phyloP scores from a whole-genome alignment of 2,113 vertebrate genomes.

The Neolamprologus modestus region DNA sequence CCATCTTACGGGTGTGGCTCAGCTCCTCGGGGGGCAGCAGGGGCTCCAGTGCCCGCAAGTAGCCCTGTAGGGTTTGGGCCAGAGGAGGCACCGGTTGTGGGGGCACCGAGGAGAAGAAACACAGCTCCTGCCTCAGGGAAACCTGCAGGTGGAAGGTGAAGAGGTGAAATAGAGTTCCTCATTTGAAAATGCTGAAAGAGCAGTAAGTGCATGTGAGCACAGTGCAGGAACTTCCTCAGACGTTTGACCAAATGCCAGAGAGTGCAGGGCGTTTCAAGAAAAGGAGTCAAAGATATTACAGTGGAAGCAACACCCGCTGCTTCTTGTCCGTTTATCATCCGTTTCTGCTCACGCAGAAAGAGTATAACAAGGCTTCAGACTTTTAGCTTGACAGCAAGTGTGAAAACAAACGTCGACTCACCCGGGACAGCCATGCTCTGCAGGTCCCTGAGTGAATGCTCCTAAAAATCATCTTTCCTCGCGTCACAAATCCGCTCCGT shows the following conservation, averaged over 20 bases:
- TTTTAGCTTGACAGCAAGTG: background rate
- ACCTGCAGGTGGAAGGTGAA: constrained; percentile 5
- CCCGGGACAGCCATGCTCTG: constrained; percentile 46
- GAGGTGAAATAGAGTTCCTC: background rate
- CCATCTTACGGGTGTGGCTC: constrained; percentile 68
- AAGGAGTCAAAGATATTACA: background rate
- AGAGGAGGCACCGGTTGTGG: constrained; percentile 74
- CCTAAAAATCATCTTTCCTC: constrained; percentile 51
- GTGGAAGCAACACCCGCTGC: background rate
- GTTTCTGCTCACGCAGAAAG: background rate
- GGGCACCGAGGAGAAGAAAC: constrained; percentile 56
- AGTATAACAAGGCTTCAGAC: background rate
- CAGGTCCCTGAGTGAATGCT: constrained; percentile 26
- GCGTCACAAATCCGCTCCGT: background rate
- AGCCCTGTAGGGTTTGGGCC: constrained; percentile 68
- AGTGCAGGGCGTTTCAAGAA: background rate
- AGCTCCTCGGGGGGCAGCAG: constrained; percentile 74
- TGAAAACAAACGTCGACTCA: constrained; percentile 11
- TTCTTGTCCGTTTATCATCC: background rate
- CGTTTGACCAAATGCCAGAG: background rate
- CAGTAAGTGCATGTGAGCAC: background rate
- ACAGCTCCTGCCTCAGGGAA: constrained; percentile 29
- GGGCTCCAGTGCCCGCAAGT: constrained; percentile 74
- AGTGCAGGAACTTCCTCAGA: background rate
- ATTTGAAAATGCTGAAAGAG: background rate